Evolutionary conservation across 2,797 vertebrate species (phyloP).

Genomic region (Sebastes hubbsi): DNA sequence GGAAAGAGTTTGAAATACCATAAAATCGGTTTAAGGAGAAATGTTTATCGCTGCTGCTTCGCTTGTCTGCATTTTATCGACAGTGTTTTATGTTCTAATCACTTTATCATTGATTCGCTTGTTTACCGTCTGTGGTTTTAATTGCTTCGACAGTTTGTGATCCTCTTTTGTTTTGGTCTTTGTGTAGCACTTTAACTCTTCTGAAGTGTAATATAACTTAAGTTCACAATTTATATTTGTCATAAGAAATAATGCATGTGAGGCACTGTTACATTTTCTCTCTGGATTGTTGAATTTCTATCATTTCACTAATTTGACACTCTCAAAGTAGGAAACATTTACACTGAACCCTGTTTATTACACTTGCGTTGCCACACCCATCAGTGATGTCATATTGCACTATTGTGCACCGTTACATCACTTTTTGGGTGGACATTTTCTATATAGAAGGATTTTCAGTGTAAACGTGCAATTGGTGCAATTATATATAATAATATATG

Average conservation of each 20-base stretch:
- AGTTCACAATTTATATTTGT: neutral
- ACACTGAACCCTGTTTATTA: neutral
- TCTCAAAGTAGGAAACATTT: too few species aligned
- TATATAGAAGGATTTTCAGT: neutral
- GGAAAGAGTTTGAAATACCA: slow-evolving; percentile 6
- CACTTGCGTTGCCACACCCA: neutral
- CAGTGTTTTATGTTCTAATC: slow-evolving; percentile 61
- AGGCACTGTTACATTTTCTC: neutral
- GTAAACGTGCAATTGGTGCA: neutral
- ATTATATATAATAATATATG: neutral
- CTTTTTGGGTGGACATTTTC: neutral
- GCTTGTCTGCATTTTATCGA: slow-evolving; percentile 49
- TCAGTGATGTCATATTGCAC: neutral
- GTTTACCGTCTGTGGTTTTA: slow-evolving; percentile 46
- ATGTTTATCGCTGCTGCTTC: slow-evolving; percentile 41
- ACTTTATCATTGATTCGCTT: slow-evolving; percentile 58
- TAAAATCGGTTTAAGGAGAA: slow-evolving; percentile 18
- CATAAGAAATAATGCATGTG: neutral
- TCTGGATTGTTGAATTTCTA: neutral
- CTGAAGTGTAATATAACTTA: slow-evolving; percentile 24
- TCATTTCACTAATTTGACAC: neutral
- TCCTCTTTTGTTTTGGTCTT: slow-evolving; percentile 31
- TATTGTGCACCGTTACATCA: neutral
- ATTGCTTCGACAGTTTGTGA: slow-evolving; percentile 42
- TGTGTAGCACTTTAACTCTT: slow-evolving; percentile 36